Evolutionary conservation across 2,888 invertebrate species (phyloP).

Genomic region (Lasius platythorax): DNA sequence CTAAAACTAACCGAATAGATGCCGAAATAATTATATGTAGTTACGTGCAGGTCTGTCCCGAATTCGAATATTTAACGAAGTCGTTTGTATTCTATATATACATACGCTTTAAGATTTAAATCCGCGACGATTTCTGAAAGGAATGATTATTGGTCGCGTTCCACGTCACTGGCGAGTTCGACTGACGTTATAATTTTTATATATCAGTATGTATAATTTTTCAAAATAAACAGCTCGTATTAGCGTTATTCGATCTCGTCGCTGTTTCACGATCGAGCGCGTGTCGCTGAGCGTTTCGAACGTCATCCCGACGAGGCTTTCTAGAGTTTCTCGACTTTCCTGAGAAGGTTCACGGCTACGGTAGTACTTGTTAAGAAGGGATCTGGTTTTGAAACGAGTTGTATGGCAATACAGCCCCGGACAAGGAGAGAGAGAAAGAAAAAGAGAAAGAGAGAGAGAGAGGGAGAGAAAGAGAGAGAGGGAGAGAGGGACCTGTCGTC

Average conservation of each 20-base stretch:
- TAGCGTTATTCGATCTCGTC: background rate
- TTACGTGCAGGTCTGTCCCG: background rate
- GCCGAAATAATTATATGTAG: background rate
- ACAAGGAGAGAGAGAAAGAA: background rate
- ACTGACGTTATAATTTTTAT: background rate
- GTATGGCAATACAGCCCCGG: conserved; percentile 34
- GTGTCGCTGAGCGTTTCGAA: conserved; percentile 35
- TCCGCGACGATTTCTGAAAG: background rate
- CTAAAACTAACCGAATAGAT: background rate
- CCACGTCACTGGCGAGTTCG: background rate
- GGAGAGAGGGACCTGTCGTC: conserved; percentile 57
- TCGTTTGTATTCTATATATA: background rate
- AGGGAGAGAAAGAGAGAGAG: background rate
- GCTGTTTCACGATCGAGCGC: conserved; percentile 20
- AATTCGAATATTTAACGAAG: background rate
- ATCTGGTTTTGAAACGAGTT: conserved; percentile 75
- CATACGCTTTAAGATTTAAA: background rate
- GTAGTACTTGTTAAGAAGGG: conserved; percentile 61
- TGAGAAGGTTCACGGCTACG: conserved; percentile 48
- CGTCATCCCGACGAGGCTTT: conserved; percentile 53
- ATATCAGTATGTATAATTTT: background rate
- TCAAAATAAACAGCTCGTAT: conserved; percentile 29
- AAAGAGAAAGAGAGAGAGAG: no score
- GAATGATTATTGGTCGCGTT: background rate
- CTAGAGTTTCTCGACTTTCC: conserved; percentile 70